Evolutionary conservation across 2,888 invertebrate species (phyloP).

Genomic region (Caradrina kadenii): DNA sequence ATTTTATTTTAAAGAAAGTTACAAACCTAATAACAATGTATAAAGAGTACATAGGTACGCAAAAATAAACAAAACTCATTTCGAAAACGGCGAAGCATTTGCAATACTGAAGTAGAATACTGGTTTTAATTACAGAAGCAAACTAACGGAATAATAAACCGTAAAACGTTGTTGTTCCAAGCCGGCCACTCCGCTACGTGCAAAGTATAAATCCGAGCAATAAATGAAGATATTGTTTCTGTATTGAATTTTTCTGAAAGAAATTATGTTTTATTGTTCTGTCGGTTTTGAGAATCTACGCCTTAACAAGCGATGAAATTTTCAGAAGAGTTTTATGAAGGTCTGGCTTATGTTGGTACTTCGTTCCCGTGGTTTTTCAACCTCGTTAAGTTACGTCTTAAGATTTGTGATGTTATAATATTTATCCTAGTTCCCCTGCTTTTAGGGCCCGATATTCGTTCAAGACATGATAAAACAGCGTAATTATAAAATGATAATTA

Average conservation of each 20-base stretch:
- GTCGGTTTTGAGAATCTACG: neutral
- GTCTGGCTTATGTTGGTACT: too few species aligned
- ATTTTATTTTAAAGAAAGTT: too few species aligned
- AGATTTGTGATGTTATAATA: too few species aligned
- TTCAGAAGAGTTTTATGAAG: slow-evolving; percentile 3
- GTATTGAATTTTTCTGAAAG: slow-evolving; percentile 35
- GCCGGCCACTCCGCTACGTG: slow-evolving; percentile 65
- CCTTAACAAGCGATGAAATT: slow-evolving; percentile 3
- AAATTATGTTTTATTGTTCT: slow-evolving; percentile 44
- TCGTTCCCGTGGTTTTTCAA: too few species aligned
- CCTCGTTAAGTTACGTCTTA: too few species aligned
- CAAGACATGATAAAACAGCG: too few species aligned
- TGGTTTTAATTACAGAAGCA: slow-evolving; percentile 62
- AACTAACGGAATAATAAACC: slow-evolving; percentile 65
- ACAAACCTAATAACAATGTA: too few species aligned
- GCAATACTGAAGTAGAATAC: slow-evolving; percentile 39
- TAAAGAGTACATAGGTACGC: too few species aligned
- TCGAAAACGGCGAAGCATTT: slow-evolving; percentile 32
- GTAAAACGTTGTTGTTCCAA: slow-evolving; percentile 62
- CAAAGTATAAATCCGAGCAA: slow-evolving; percentile 53
- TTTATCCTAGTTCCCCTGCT: too few species aligned
- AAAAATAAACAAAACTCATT: slow-evolving; percentile 29
- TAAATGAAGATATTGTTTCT: slow-evolving; percentile 56
- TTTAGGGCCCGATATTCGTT: too few species aligned
- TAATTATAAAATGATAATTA: too few species aligned